phyloP scores from a whole-genome alignment of 2,797 vertebrate species.

The Odontamblyopus lacepedii region DNA sequence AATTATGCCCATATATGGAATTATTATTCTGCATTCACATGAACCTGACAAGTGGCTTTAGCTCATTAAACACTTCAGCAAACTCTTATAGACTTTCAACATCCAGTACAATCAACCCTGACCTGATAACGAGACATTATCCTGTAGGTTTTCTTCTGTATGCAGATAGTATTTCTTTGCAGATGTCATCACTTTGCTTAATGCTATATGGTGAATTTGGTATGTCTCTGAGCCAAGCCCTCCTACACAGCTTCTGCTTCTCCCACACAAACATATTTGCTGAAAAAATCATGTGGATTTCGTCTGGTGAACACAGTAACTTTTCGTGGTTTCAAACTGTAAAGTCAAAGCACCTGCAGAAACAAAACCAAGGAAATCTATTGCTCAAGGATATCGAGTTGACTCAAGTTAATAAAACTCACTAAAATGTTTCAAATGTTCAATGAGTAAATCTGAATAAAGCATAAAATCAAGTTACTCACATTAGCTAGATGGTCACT shows the following conservation, averaged over 20 bases:
- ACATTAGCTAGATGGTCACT: too few relatives aligned
- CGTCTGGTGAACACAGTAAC: background rate
- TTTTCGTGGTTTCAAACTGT: background rate
- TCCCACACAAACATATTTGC: constrained; percentile 1
- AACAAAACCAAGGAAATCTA: background rate
- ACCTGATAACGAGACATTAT: too few relatives aligned
- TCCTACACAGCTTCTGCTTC: background rate
- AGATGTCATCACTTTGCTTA: background rate
- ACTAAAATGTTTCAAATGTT: background rate
- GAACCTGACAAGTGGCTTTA: background rate
- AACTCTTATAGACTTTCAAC: background rate
- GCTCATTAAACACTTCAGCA: background rate
- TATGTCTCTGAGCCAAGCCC: constrained; percentile 4
- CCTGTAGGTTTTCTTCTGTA: background rate
- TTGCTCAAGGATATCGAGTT: background rate
- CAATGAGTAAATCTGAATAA: background rate
- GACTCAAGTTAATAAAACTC: background rate
- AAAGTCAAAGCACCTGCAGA: background rate
- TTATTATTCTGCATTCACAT: background rate
- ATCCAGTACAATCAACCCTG: background rate
- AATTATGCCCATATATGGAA: too few relatives aligned
- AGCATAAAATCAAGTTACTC: too few relatives aligned
- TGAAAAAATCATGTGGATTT: constrained; percentile 5
- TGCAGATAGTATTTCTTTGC: too few relatives aligned
- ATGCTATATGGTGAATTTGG: background rate